These are phyloP conservation scores for Hedychridium roseum DNA, from an alignment of 2,888 invertebrate genomes.

Conservation along the genomic window DNA sequence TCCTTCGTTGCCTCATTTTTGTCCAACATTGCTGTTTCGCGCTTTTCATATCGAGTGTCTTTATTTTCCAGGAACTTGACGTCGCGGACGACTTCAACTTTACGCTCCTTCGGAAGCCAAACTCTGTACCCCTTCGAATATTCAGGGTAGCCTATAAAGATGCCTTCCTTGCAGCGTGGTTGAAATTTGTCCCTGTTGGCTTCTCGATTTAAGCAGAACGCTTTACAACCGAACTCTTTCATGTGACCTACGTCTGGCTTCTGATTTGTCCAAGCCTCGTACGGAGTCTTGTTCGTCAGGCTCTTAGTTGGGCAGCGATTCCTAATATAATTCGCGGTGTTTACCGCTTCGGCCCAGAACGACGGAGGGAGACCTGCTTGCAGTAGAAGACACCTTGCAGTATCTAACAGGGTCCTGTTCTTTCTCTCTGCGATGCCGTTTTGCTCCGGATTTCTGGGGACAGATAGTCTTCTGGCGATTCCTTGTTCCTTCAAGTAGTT, in stretches of 20 bases:
- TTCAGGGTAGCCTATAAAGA: conserved; percentile 19
- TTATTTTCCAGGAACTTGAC: conserved; percentile 18
- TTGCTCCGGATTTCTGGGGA: conserved; percentile 42
- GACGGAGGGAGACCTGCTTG: conserved; percentile 12
- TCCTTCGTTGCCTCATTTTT: not conserved
- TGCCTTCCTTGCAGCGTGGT: conserved; percentile 9
- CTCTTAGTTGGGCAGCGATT: conserved; percentile 21
- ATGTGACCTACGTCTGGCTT: conserved; percentile 17
- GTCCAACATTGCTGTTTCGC: not conserved
- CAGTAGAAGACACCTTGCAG: conserved; percentile 25
- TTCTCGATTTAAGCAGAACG: conserved; percentile 11
- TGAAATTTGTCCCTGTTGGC: conserved; percentile 25
- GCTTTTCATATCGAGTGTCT: conserved; percentile 1
- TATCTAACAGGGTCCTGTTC: conserved; percentile 28
- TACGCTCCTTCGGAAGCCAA: conserved; percentile 26
- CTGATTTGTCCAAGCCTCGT: conserved; percentile 18
- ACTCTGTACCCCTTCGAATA: conserved; percentile 24
- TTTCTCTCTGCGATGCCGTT: conserved; percentile 49
- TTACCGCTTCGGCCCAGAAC: conserved; percentile 28
- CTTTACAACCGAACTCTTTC: conserved; percentile 18
- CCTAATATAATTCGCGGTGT: conserved; percentile 20
- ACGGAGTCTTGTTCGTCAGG: conserved; percentile 19
- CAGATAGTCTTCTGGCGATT: conserved; percentile 35
- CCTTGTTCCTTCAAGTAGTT: conserved; percentile 31
- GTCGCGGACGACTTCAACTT: conserved; percentile 15